phyloP scores from a whole-genome alignment of 2,797 vertebrate species.

The Corythornis leucogaster region DNA sequence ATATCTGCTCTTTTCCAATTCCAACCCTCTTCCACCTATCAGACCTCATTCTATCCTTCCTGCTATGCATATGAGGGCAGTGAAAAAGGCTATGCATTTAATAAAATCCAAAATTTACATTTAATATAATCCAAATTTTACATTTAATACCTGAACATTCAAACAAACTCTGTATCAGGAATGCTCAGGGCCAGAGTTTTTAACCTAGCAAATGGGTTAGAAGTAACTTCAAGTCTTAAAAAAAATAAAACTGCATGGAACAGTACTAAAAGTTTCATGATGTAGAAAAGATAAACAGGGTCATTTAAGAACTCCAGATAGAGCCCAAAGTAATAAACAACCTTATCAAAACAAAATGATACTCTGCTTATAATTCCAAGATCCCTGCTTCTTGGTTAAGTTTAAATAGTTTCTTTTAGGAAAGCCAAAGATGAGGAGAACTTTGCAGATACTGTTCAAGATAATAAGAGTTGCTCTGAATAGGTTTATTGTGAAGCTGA shows the following conservation, averaged over 20 bases:
- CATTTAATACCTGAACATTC: background rate
- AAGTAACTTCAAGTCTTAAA: conserved; percentile 41
- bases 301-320: conserved; percentile 76
- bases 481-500: conserved; percentile 77
- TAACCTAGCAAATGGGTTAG: background rate
- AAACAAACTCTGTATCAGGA: background rate
- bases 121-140: background rate
- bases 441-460: conserved; percentile 67
- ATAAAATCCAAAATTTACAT: background rate
- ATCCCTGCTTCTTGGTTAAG: conserved; percentile 60
- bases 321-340: conserved; percentile 46
- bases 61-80: background rate
- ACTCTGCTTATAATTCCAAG: conserved; percentile 63
- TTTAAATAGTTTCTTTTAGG: conserved; percentile 81
- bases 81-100: background rate
- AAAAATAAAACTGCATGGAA: conserved; percentile 48
- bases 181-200: background rate
- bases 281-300: conserved; percentile 31
- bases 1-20: background rate
- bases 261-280: conserved; percentile 51
- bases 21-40: background rate
- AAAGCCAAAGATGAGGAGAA: conserved; percentile 68
- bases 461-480: conserved; percentile 73
- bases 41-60: background rate
- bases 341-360: conserved; percentile 76